Base-by-base conservation (phyloP, 1,140 invertebrate genomes). In the Wasmannia auropunctata region DNA sequence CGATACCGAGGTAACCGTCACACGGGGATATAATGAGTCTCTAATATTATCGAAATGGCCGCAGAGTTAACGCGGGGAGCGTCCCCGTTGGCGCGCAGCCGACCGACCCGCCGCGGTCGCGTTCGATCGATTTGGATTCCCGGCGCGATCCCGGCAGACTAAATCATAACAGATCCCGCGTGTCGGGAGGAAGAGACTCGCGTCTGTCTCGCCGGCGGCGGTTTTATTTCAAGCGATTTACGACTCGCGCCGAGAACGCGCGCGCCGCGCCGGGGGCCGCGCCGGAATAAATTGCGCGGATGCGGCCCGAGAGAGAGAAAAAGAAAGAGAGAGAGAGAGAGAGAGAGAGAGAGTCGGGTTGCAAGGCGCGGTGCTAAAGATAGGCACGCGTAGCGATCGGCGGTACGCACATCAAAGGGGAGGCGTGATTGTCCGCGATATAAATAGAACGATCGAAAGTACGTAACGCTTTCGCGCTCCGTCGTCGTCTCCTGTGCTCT, bases 361-460 rank as follows among this genome's bases (percentile, higher is more conserved):
- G 51, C 16, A 74, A 54, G 74, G 56, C 80, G 74, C 58, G 3
- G 5, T 40, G 72, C 88, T 90, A 90, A 90, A 89, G 74, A 89
- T 89, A 87, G 80, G 11, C 72, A 60, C 86, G 89, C 88, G 86
- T 90, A 80, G 86, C 69, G 79, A 89, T 60, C 65, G 80, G 14
- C 43, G 62, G 56, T 28, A 72, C 22, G 56, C 75, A 76, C 67
- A 87, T 90, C 88, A 87, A 89, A 90, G 89, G 56, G 75, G 60
- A 51, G 49, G 70, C 86, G 60, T 80, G 89, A 90, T 90, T 87
- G 89, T 89, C 75, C 79, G 75, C 60, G 67, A 51, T 87, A 90
- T 85, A 89, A 90, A 90, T 90, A 90, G 75, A 81, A 40, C 56
- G 88, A 89, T 90, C 89, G 80, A 89, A 89, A 87, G 85, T 69